Evolutionary conservation across 2,113 vertebrate genomes (phyloP).

Genomic region (Oryzias curvinotus): DNA sequence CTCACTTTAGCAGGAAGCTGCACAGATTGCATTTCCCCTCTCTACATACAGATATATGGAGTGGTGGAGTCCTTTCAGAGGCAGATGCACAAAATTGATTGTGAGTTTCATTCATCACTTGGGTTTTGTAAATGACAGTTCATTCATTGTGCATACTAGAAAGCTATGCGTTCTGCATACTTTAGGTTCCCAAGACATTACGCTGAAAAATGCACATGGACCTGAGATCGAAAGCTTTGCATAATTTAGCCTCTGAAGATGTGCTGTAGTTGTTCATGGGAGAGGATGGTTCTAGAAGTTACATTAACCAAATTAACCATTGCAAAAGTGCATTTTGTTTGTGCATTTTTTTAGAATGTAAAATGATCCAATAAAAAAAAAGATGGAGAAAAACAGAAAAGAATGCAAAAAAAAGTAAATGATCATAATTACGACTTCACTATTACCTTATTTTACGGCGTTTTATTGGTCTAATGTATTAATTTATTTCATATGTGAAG

Average conservation of each 20-base stretch:
- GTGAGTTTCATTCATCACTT: conserved; percentile 61
- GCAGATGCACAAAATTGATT: conserved; percentile 64
- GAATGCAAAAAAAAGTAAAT: no score
- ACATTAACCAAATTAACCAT: background rate
- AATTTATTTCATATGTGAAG: no score
- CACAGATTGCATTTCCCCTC: conserved; percentile 45
- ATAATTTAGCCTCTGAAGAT: conserved; percentile 42
- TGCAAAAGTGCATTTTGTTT: no score
- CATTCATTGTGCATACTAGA: conserved; percentile 50
- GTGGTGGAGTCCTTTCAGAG: conserved; percentile 50
- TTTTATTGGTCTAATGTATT: no score
- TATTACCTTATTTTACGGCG: no score
- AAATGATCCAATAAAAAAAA: no score
- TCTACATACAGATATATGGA: conserved; percentile 7
- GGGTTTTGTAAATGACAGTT: conserved; percentile 59
- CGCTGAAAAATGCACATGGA: conserved; percentile 43
- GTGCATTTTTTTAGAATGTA: no score
- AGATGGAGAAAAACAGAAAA: no score
- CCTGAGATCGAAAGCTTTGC: conserved; percentile 41
- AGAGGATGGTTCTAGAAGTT: conserved; percentile 8
- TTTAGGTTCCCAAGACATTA: conserved; percentile 50
- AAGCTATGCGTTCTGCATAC: conserved; percentile 51
- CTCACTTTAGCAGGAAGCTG: conserved; percentile 33
- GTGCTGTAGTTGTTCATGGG: conserved; percentile 33
- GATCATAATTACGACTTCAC: no score